Percentiles rank a stretch among this genome's conserved stretches.
Evolutionary conservation across 35 echinoderm and acorn worm species (phyloP).

Genomic region (Hemicentrotus pulcherrimus): DNA sequence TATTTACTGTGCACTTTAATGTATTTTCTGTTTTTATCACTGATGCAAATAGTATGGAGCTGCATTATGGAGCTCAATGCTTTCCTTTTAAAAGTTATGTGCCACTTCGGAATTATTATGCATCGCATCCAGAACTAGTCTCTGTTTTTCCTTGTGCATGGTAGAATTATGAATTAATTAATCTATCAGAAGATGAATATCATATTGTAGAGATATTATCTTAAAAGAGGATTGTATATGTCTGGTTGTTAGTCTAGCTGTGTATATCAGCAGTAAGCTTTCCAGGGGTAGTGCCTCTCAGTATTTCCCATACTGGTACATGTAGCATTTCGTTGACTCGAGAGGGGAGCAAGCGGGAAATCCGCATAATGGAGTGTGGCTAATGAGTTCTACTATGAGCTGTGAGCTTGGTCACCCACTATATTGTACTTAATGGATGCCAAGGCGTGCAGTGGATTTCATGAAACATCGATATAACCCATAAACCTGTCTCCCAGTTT

Average conservation of each 20-base stretch:
- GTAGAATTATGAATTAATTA: not conserved
- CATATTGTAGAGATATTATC: too few species aligned
- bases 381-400: slow-evolving; percentile 2
- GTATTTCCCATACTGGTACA: not conserved
- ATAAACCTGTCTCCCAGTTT: not conserved
- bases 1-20: too few species aligned
- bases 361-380: slow-evolving; percentile 8
- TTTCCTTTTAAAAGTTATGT: too few species aligned
- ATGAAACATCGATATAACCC: not conserved
- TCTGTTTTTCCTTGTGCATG: not conserved
- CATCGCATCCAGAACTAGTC: not conserved
- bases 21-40: too few species aligned
- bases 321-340: not conserved
- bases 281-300: not conserved
- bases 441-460: not conserved
- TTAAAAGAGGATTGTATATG: not conserved
- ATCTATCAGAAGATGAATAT: not conserved
- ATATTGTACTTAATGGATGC: not conserved
- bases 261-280: not conserved
- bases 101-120: too few species aligned
- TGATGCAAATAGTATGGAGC: too few species aligned
- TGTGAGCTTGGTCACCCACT: not conserved
- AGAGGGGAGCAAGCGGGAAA: not conserved
- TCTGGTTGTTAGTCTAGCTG: not conserved
- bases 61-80: too few species aligned